These are phyloP conservation scores for Scaeva pyrastri DNA, from an alignment of 2,888 invertebrate genomes.

Conservation along the genomic window DNA sequence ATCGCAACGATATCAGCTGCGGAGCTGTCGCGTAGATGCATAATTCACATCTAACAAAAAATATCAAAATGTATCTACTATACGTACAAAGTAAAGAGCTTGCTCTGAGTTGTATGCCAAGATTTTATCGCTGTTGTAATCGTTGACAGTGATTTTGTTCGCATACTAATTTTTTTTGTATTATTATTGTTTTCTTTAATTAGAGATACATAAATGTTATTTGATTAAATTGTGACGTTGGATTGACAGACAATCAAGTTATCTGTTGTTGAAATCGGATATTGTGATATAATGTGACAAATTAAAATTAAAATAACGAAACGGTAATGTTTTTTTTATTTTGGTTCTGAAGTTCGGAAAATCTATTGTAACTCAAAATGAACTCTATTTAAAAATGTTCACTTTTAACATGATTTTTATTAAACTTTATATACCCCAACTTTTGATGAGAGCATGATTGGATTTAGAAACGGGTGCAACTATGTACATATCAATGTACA, in stretches of 20 bases:
- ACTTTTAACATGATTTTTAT: too few relatives aligned
- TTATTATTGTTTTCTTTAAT: constrained; percentile 53
- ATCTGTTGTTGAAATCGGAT: constrained; percentile 1
- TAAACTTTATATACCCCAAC: too few relatives aligned
- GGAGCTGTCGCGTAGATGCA: constrained; percentile 38
- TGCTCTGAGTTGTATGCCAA: background rate
- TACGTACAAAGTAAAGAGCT: constrained; percentile 21
- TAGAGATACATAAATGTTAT: constrained; percentile 43
- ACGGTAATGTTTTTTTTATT: too few relatives aligned
- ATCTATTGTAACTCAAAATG: too few relatives aligned
- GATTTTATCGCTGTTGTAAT: constrained; percentile 53
- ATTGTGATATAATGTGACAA: background rate
- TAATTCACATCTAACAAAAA: constrained; percentile 53
- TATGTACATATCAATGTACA: too few relatives aligned
- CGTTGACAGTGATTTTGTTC: constrained; percentile 73
- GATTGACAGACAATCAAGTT: constrained; percentile 41
- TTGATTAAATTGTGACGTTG: constrained; percentile 56
- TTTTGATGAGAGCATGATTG: too few relatives aligned
- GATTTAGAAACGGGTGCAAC: too few relatives aligned
- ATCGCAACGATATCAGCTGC: constrained; percentile 29
- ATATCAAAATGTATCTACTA: constrained; percentile 30
- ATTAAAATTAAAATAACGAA: background rate
- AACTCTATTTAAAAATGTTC: too few relatives aligned
- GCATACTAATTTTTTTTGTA: constrained; percentile 62
- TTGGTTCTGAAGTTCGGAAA: too few relatives aligned